Evolutionary conservation across 1,140 invertebrate species (phyloP).

Genomic region (Pachypeltis micranthus): DNA sequence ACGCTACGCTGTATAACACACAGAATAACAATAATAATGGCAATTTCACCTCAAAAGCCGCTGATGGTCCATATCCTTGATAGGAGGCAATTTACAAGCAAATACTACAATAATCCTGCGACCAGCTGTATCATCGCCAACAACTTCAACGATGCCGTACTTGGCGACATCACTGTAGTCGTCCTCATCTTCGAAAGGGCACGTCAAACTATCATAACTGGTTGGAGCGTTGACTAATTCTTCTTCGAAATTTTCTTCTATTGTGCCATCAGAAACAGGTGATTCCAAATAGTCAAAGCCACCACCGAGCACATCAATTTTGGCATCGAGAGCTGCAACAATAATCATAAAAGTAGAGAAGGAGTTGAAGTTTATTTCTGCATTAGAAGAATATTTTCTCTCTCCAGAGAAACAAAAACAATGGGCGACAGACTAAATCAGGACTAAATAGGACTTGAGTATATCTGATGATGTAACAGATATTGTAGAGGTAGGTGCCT

Average conservation of each 20-base stretch:
- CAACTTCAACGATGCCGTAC: constrained; percentile 78
- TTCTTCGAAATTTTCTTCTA: constrained; percentile 88
- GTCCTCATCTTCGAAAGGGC: constrained; percentile 28
- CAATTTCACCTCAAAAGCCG: constrained; percentile 66
- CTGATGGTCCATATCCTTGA: constrained; percentile 69
- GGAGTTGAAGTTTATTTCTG: too few relatives aligned
- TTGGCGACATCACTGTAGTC: constrained; percentile 56
- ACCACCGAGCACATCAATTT: constrained; percentile 36
- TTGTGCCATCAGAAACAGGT: constrained; percentile 72
- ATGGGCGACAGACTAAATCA: too few relatives aligned
- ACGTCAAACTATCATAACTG: constrained; percentile 37
- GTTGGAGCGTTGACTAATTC: constrained; percentile 59
- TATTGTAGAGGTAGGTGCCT: too few relatives aligned
- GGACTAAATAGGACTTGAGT: too few relatives aligned
- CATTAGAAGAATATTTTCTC: too few relatives aligned
- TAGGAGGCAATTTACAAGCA: constrained; percentile 82
- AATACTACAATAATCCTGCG: constrained; percentile 91
- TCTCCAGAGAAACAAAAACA: too few relatives aligned
- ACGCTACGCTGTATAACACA: too few relatives aligned
- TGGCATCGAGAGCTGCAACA: constrained; percentile 37
- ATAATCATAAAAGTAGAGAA: too few relatives aligned
- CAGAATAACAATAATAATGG: too few relatives aligned
- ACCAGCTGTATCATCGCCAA: constrained; percentile 80
- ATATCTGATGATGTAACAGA: too few relatives aligned
- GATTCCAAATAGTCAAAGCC: constrained; percentile 53